phyloP scores from a whole-genome alignment of 2,797 vertebrate genomes.

The Apogon hyalosoma region DNA sequence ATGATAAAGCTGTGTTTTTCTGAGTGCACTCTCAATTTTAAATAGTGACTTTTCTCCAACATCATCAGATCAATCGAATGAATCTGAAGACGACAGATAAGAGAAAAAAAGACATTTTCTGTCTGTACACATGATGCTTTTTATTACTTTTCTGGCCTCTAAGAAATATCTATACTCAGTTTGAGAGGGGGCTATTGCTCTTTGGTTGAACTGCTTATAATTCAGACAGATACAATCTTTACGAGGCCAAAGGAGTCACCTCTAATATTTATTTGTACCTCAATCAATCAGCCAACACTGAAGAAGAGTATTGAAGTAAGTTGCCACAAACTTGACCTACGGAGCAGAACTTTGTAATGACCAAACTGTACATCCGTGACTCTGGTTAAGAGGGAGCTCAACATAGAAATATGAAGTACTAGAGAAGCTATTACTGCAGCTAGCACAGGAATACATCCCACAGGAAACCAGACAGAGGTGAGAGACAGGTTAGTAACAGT shows the following conservation, averaged over 20 bases:
- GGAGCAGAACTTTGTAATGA: slow-evolving; percentile 18
- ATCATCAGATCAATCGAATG: too few species aligned
- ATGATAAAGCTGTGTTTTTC: neutral
- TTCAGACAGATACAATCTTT: neutral
- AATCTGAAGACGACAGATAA: too few species aligned
- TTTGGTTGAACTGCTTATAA: slow-evolving; percentile 10
- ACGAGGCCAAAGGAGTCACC: too few species aligned
- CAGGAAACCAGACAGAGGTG: neutral
- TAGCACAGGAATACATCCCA: slow-evolving; percentile 10
- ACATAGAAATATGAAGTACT: slow-evolving; percentile 34
- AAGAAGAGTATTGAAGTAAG: too few species aligned
- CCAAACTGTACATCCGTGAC: slow-evolving; percentile 53
- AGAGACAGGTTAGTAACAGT: slow-evolving; percentile 19
- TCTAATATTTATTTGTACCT: too few species aligned
- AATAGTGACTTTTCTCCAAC: too few species aligned
- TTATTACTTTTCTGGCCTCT: too few species aligned
- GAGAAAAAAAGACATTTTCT: too few species aligned
- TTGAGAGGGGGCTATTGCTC: neutral
- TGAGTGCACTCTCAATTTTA: too few species aligned
- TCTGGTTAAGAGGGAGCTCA: slow-evolving; percentile 50
- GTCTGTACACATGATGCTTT: too few species aligned
- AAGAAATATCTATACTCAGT: too few species aligned
- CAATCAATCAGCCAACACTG: too few species aligned
- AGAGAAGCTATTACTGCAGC: slow-evolving; percentile 39
- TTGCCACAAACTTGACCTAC: neutral